A percentile compares a stretch with the other conserved stretches of the same genome.
phyloP scores from a whole-genome alignment of 2,888 invertebrate genomes.

The Drosophila antonietae region DNA sequence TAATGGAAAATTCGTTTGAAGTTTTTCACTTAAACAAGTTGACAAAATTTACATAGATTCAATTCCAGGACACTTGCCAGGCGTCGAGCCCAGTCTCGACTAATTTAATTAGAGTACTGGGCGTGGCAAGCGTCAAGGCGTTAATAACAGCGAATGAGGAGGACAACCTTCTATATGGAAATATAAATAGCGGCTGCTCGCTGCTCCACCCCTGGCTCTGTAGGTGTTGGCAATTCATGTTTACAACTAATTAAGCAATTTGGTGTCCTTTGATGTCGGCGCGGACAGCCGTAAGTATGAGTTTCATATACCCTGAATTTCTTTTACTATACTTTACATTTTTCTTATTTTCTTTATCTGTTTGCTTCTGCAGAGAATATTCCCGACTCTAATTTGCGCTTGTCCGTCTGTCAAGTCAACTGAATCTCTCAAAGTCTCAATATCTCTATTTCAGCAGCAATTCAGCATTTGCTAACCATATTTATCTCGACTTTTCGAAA shows the following conservation, averaged over 20 bases:
- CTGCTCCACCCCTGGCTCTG: not conserved
- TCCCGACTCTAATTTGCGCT: slow-evolving; percentile 66
- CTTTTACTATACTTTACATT: not conserved
- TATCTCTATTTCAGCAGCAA: slow-evolving; percentile 36
- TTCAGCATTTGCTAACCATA: slow-evolving; percentile 34
- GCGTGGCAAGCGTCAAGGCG: slow-evolving; percentile 69
- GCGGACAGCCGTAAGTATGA: slow-evolving; percentile 34
- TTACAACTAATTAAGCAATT: slow-evolving; percentile 79
- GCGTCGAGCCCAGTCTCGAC: slow-evolving; percentile 42
- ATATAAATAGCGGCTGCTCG: slow-evolving; percentile 48
- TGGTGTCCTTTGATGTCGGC: slow-evolving; percentile 63
- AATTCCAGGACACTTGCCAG: slow-evolving; percentile 41
- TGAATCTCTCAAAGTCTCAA: slow-evolving; percentile 9
- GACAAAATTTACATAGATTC: slow-evolving; percentile 70
- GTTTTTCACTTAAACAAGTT: slow-evolving; percentile 68
- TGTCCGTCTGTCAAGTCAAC: slow-evolving; percentile 54
- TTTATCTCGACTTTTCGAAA: slow-evolving; percentile 51
- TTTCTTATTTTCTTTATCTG: slow-evolving; percentile 2
- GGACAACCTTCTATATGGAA: slow-evolving; percentile 21
- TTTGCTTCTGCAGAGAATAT: slow-evolving; percentile 16
- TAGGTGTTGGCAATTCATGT: slow-evolving; percentile 75
- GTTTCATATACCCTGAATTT: slow-evolving; percentile 36
- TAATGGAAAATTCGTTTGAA: slow-evolving; percentile 65
- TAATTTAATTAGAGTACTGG: slow-evolving; percentile 74
- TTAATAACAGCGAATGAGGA: slow-evolving; percentile 70